Evolutionary conservation across 1,140 invertebrate genomes (phyloP).

Genomic region (Drosophila parabipectinata): DNA sequence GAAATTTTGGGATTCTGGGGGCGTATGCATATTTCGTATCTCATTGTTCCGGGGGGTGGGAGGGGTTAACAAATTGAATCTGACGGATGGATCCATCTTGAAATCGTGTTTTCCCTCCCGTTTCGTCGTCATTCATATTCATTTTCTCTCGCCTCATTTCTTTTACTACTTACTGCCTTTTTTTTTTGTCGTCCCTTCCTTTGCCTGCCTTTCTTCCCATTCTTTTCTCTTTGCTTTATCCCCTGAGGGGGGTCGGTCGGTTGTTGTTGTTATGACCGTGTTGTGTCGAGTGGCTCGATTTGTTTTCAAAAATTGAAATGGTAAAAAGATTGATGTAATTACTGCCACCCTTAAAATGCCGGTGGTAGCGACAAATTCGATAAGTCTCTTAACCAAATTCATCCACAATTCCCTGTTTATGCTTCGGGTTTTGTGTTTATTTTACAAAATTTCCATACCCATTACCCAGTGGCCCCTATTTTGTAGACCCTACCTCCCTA

Average conservation of each 20-base stretch:
- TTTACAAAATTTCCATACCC: slow-evolving; percentile 15
- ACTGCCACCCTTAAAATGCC: slow-evolving; percentile 55
- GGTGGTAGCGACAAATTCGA: slow-evolving; percentile 44
- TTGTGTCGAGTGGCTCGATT: slow-evolving; percentile 41
- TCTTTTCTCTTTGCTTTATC: not conserved
- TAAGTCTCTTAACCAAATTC: slow-evolving; percentile 19
- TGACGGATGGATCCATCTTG: slow-evolving; percentile 20
- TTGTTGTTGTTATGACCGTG: slow-evolving; percentile 1
- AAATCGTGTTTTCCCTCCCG: not conserved
- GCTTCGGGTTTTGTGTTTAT: slow-evolving; percentile 13
- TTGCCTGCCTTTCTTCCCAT: not conserved
- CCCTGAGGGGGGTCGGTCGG: slow-evolving; percentile 28
- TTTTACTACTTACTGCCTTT: slow-evolving; percentile 18
- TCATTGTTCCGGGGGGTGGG: not conserved
- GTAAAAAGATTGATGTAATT: slow-evolving; percentile 75
- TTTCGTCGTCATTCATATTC: slow-evolving; percentile 2
- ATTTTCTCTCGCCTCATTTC: slow-evolving; percentile 37
- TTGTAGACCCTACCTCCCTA: too few species aligned
- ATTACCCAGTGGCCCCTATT: too few species aligned
- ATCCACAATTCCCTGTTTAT: slow-evolving; percentile 21
- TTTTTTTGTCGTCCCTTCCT: not conserved
- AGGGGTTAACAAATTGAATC: slow-evolving; percentile 5
- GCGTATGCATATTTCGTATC: slow-evolving; percentile 7
- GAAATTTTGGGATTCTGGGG: not conserved
- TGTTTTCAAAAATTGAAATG: slow-evolving; percentile 66